Base-by-base conservation (phyloP, 1,140 invertebrate species). In the Drosophila tropicalis region DNA sequence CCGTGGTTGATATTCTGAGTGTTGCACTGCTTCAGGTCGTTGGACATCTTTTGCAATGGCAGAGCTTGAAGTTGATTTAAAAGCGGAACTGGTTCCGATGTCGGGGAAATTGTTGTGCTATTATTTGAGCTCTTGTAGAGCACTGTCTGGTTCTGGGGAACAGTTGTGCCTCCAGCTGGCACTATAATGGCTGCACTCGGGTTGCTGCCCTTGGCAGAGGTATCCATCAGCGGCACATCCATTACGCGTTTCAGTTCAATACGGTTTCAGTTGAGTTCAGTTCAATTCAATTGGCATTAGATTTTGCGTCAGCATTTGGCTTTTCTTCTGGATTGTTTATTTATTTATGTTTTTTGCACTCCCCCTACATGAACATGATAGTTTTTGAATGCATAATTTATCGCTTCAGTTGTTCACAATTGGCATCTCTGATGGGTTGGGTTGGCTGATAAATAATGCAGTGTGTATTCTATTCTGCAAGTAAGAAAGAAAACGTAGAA, bases 21-120 rank as follows among this genome's bases (percentile, higher is more conserved):
- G 36, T 76, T 86, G 72, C 41, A 73, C 10, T 69, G 76, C 69
- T 86, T 89, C 22, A 80, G 70, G 44, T 87, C 83, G 56, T 87
- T 83, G 17, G 76, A 47, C 55, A 76, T 29, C 70, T 87, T 87
- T 47, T 76, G 73, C 1, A 79, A 40, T 4, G 76, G 76, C 72
- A 76, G 51, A 7, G 69, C 12, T 66, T 72, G 73, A 39, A 89
- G 72, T 57, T 83, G 79, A 39, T 62, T 79, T 17, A 87, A 47
- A 0, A 83, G 67, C 1, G 84, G 76, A 55, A 87, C 62, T 40
- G 83, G 79, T 34, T 76, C 72, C 32, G 19, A 51, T 44, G 47
- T 34, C 36, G 41, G n/a, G 10, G 63, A 13, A n/a, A 39, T 10
- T 47, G 79, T 56, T 25, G 51, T 34, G 12, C 57, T 70, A 13